Percentiles rank a stretch among this genome's conserved stretches.
Conservation (phyloP, 1,140 invertebrate species). For the Gonioctena quinquepunctata region DNA sequence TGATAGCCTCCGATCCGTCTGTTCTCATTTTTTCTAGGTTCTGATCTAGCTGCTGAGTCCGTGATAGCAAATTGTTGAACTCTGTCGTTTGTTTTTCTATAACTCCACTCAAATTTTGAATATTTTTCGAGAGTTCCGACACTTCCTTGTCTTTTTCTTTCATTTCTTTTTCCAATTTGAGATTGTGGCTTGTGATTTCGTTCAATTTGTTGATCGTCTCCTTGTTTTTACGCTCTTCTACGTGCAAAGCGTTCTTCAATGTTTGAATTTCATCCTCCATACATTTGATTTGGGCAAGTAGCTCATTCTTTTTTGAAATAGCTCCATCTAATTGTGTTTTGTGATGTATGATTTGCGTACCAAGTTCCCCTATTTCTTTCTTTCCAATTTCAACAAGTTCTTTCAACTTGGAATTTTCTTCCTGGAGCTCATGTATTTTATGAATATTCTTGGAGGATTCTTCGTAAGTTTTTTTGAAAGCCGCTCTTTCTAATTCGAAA, state of each 20-base stretch:
- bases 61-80: not conserved
- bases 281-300: not conserved
- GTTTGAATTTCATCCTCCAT: not conserved
- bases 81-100: slow-evolving; percentile 11
- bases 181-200: not conserved
- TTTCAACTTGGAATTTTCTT: slow-evolving; percentile 42
- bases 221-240: not conserved
- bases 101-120: not conserved
- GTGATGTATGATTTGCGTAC: not conserved
- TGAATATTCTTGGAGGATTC: slow-evolving; percentile 16
- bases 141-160: slow-evolving; percentile 18
- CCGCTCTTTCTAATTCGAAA: slow-evolving; percentile 29
- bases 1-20: slow-evolving; percentile 1
- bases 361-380: slow-evolving; percentile 26
- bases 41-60: slow-evolving; percentile 13
- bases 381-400: slow-evolving; percentile 38
- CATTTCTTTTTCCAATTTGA: not conserved
- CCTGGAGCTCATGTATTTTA: slow-evolving; percentile 26
- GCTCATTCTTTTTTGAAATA: not conserved
- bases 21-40: slow-evolving; percentile 7
- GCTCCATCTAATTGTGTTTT: slow-evolving; percentile 4
- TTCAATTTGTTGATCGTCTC: not conserved
- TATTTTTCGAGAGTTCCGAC: not conserved
- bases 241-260: not conserved
- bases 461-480: slow-evolving; percentile 16